Evolutionary conservation across 2,888 invertebrate genomes (phyloP), one percentile per base, ranked within the genome.

Genomic region (Apomyelois bistriatella): DNA sequence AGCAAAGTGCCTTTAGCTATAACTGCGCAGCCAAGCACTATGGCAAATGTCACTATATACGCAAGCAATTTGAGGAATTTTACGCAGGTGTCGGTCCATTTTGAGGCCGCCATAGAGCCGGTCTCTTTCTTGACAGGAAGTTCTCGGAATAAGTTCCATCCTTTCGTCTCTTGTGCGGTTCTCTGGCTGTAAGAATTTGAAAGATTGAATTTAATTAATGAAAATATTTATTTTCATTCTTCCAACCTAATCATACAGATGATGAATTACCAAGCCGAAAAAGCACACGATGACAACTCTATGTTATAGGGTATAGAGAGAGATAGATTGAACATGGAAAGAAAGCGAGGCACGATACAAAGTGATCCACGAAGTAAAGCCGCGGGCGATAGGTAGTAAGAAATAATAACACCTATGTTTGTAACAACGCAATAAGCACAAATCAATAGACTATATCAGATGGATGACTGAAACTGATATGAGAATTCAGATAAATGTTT

Each of bases 81-180:
- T 12, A 95, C 90, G 42, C 92, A 85, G 52, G 85, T 69, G 46
- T 94, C 93, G 49, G 95, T 85, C 79, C 92, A 94, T 59, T 87
- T 91, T 0, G 90, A 90, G 40, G 92, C 91, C 12, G 91, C 93
- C 86, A 93, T 93, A 0, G 96, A 95, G 38, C 94, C 94, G 36
- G 92, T 92, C 58, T 93, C 92, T 57, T 91, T 90, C 73, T 93
- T 92, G 50, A 94, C 90, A 0, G 95, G 95, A 8, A 94, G 91
- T 65, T 94, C 93, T 68, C 94, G 92, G 78, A 97, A 97, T 10
- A 94, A 91, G 72, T 97, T 95, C 97, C 97, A 97, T 86, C 93
- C 90, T 72, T 92, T 91, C 6, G 87, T 79, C 65, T 92, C 91
- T 85, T 92, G 83, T 35, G 88, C 82, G 60, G 91, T 90, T 59